Conservation (phyloP, 2,797 vertebrate genomes). For the Spheniscus humboldti region DNA sequence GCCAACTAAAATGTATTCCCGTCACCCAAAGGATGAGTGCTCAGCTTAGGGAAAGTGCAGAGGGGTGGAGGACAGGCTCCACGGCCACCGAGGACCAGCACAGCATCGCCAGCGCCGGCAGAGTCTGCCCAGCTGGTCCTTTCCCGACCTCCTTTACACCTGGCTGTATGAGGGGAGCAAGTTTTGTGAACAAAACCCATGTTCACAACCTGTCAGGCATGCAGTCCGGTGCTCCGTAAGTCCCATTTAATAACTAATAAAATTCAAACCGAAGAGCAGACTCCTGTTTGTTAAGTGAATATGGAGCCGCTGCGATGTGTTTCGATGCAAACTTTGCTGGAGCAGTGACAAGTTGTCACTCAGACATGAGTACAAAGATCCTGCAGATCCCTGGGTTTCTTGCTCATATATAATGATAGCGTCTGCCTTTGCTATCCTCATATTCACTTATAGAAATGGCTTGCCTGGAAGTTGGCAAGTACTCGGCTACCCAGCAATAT, state of each 20-base stretch:
- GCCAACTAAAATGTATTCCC: not conserved
- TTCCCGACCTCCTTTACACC: not conserved
- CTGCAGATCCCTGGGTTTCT: not conserved
- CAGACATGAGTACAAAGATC: not conserved
- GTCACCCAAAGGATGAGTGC: not conserved
- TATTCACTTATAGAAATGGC: not conserved
- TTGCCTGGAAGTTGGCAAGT: not conserved
- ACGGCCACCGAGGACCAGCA: not conserved
- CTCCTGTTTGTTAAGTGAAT: not conserved
- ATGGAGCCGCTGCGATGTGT: accelerated
- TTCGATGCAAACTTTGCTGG: not conserved
- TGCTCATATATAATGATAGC: not conserved
- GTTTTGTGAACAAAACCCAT: not conserved
- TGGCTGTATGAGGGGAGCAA: not conserved
- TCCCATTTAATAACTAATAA: not conserved
- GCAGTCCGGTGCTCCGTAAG: not conserved
- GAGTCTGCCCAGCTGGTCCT: not conserved
- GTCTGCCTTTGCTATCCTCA: not conserved
- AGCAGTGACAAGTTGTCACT: accelerated
- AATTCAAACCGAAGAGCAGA: not conserved
- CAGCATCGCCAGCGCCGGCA: accelerated
- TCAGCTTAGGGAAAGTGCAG: not conserved
- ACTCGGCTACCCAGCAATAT: not conserved
- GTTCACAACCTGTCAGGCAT: not conserved
- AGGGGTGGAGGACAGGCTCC: not conserved